These are phyloP conservation scores for Oscheius sp. DNA, from an alignment of 1,140 invertebrate genomes.

Conservation along the genomic window DNA sequence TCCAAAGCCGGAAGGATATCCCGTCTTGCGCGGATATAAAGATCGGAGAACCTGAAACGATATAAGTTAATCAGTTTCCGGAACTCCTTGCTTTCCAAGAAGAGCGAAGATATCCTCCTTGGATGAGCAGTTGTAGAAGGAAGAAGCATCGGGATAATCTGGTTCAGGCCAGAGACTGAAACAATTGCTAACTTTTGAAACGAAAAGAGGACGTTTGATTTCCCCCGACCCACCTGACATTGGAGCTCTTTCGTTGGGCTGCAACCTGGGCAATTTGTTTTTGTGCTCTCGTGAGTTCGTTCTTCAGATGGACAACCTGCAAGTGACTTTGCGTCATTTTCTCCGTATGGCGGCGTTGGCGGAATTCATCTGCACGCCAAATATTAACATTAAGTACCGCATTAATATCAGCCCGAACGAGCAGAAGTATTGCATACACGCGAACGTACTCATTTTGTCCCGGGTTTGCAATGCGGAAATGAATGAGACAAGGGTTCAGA, in stretches of 20 bases:
- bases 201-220: not conserved
- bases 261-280: slow-evolving; percentile 18
- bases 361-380: no score
- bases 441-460: no score
- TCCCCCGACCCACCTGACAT: not conserved
- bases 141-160: slow-evolving; percentile 35
- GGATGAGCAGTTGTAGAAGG: slow-evolving; percentile 32
- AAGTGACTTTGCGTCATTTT: slow-evolving; percentile 4
- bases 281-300: slow-evolving; percentile 17
- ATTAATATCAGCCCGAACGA: no score
- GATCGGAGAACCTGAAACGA: slow-evolving; percentile 8
- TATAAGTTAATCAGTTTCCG: not conserved
- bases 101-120: slow-evolving; percentile 13
- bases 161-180: slow-evolving; percentile 27
- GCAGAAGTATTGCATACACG: no score
- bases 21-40: slow-evolving; percentile 19
- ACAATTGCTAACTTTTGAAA: slow-evolving; percentile 8
- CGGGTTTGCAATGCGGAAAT: no score
- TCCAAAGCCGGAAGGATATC: slow-evolving; percentile 27
- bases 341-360: not conserved
- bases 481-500: no score
- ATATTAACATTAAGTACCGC: no score
- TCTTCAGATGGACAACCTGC: slow-evolving; percentile 32
- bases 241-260: slow-evolving; percentile 9
- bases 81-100: not conserved